phyloP scores from a whole-genome alignment of 2,797 vertebrate species.

The Siniperca scherzeri region DNA sequence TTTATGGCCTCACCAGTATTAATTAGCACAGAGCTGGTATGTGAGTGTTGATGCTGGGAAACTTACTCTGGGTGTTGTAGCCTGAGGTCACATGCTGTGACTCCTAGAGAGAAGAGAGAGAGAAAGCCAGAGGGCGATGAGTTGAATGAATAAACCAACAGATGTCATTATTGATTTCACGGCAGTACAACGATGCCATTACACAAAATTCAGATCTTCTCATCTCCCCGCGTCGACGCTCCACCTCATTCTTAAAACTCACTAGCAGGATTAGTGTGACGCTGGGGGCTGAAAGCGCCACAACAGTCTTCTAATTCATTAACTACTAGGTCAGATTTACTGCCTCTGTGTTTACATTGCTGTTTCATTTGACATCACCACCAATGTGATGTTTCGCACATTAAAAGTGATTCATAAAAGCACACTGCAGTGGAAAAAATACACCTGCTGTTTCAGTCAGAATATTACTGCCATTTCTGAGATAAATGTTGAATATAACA shows the following conservation, averaged over 20 bases:
- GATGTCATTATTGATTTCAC: conserved; percentile 81
- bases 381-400: conserved; percentile 26
- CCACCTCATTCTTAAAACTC: conserved; percentile 55
- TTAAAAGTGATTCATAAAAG: conserved; percentile 51
- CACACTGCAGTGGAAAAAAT: neutral
- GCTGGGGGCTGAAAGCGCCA: conserved; percentile 30
- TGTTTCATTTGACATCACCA: conserved; percentile 22
- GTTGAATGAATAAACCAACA: conserved; percentile 75
- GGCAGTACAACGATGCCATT: conserved; percentile 53
- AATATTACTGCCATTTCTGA: conserved; percentile 6
- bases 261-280: conserved; percentile 50
- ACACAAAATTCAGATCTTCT: conserved; percentile 55
- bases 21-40: conserved; percentile 43
- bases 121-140: conserved; percentile 72
- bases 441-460: conserved; percentile 34
- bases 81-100: conserved; percentile 94
- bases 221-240: conserved; percentile 36
- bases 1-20: conserved; percentile 40
- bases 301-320: conserved; percentile 52
- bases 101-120: conserved; percentile 86
- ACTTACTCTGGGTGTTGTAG: conserved; percentile 97
- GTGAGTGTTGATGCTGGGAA: conserved; percentile 59
- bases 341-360: conserved; percentile 46
- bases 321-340: conserved; percentile 52
- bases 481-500: conserved; percentile 35